phyloP scores from a whole-genome alignment of 2,113 vertebrate species.

The Tetraodon nigroviridis region DNA sequence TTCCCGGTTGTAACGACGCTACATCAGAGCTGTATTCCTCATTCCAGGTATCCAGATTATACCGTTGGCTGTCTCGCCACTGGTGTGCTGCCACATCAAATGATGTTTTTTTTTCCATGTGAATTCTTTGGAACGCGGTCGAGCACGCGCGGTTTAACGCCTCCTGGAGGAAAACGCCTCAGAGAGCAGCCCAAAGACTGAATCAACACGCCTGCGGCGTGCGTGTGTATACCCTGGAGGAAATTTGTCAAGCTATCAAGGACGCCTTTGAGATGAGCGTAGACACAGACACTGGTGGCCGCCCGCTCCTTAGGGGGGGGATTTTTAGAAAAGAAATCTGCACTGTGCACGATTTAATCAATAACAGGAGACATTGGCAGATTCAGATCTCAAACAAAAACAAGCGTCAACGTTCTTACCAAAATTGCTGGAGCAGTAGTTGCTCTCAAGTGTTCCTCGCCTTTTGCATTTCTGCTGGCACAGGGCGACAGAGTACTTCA shows the following conservation, averaged over 20 bases:
- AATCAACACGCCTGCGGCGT: slow-evolving; percentile 57
- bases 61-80: no score
- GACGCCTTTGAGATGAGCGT: slow-evolving; percentile 60
- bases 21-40: no score
- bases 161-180: slow-evolving; percentile 44
- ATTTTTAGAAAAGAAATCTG: no score
- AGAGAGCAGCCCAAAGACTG: slow-evolving; percentile 42
- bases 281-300: slow-evolving; percentile 40
- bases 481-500: slow-evolving; percentile 85
- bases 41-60: no score
- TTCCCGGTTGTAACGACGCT: slow-evolving; percentile 35
- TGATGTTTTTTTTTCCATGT: slow-evolving; percentile 33
- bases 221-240: slow-evolving; percentile 62
- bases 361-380: no score
- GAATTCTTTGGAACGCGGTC: slow-evolving; percentile 45
- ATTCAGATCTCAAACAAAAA: no score
- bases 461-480: slow-evolving; percentile 94
- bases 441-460: slow-evolving; percentile 84
- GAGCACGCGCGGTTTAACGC: slow-evolving; percentile 52
- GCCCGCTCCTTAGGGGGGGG: slow-evolving; percentile 7
- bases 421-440: slow-evolving; percentile 95
- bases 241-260: slow-evolving; percentile 59
- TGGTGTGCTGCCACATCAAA: slow-evolving; percentile 16
- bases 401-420: slow-evolving; percentile 74
- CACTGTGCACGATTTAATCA: no score